Percentiles rank a stretch among this genome's conserved stretches.
phyloP scores from a whole-genome alignment of 1,140 invertebrate species.

The Neodiprion lecontei region DNA sequence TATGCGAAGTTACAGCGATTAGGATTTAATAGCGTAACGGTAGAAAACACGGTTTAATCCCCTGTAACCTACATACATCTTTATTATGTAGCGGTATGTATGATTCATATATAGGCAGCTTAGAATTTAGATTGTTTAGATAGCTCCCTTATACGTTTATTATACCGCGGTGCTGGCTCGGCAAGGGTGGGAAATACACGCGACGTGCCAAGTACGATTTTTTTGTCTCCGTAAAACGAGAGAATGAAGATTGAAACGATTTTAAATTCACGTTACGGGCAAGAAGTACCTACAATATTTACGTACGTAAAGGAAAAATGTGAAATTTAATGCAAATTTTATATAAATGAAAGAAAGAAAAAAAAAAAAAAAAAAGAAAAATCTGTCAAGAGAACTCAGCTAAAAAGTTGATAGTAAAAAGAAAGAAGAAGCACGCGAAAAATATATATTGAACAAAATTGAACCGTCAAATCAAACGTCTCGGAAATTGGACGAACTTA shows the following conservation, averaged over 20 bases:
- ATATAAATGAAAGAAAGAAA: no score
- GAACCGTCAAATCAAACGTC: neutral
- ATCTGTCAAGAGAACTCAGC: no score
- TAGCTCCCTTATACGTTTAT: constrained; percentile 44
- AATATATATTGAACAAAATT: neutral
- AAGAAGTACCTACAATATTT: constrained; percentile 26
- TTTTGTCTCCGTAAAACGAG: neutral
- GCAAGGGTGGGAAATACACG: neutral
- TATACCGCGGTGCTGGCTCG: constrained; percentile 50
- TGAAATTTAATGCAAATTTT: constrained; percentile 10
- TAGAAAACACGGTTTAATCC: constrained; percentile 48
- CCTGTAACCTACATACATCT: constrained; percentile 43
- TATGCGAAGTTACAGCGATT: constrained; percentile 32
- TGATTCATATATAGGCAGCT: constrained; percentile 41
- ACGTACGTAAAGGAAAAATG: constrained; percentile 47
- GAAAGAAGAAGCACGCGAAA: neutral
- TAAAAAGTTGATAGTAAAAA: no score
- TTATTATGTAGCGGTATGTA: constrained; percentile 44
- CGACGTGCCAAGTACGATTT: constrained; percentile 16
- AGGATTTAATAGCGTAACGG: constrained; percentile 36
- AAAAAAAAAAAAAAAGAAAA: no score
- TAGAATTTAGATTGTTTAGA: constrained; percentile 56
- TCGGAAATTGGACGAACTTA: no score
- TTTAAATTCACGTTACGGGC: no score
- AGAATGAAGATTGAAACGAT: no score